phyloP scores from a whole-genome alignment of 1,140 invertebrate genomes.

The Ips nitidus region DNA sequence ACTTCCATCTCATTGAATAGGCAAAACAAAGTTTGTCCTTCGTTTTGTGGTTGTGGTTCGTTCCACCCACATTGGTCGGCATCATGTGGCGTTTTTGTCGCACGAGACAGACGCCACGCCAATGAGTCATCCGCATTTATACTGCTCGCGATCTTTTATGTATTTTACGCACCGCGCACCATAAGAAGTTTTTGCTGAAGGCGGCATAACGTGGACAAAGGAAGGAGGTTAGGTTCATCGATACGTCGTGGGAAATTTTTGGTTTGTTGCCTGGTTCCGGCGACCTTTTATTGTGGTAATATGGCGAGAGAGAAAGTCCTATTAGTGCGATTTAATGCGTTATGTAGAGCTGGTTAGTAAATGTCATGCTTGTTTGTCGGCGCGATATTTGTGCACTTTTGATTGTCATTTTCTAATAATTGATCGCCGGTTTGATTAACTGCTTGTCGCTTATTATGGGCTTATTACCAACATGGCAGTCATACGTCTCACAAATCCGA shows the following conservation, averaged over 20 bases:
- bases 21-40: constrained; percentile 1
- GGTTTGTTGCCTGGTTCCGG: background rate
- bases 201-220: constrained; percentile 9
- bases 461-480: too few species aligned
- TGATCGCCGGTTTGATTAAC: too few species aligned
- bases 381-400: too few species aligned
- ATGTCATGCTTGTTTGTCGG: too few species aligned
- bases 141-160: constrained; percentile 12
- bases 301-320: too few species aligned
- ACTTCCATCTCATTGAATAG: too few species aligned
- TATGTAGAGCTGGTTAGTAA: too few species aligned
- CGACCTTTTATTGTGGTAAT: too few species aligned
- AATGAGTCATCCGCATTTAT: constrained; percentile 12
- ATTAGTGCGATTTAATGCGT: too few species aligned
- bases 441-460: too few species aligned
- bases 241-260: constrained; percentile 9
- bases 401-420: too few species aligned
- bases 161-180: constrained; percentile 10
- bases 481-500: too few species aligned
- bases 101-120: constrained; percentile 16
- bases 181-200: constrained; percentile 2
- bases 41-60: constrained; percentile 4
- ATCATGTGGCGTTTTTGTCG: constrained; percentile 18
- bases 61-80: constrained; percentile 11
- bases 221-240: constrained; percentile 3